Evolutionary conservation across 2,113 vertebrate genomes (phyloP).

Genomic region (Rhynchopsitta pachyrhyncha): DNA sequence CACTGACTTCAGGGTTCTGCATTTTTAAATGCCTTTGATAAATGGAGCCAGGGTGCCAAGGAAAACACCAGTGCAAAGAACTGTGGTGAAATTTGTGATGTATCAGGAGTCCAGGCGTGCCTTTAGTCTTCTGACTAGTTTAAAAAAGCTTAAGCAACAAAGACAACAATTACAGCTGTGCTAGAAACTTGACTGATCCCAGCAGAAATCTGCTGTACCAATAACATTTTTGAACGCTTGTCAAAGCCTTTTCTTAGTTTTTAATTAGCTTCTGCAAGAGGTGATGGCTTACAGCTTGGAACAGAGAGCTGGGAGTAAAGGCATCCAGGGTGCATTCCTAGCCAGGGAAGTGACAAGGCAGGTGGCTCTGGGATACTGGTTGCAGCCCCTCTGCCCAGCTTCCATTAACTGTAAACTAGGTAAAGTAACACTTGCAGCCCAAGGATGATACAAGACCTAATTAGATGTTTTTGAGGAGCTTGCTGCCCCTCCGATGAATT

Average conservation of each 20-base stretch:
- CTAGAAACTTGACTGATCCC: not conserved
- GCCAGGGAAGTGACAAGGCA: not conserved
- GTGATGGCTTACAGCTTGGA: not conserved
- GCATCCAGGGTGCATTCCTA: not conserved
- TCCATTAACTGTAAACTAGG: not conserved
- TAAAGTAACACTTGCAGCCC: not conserved
- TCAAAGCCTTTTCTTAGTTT: not conserved
- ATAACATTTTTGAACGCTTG: not conserved
- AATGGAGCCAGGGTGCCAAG: not conserved
- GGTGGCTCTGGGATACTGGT: not conserved
- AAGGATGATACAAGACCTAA: not conserved
- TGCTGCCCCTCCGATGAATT: not conserved
- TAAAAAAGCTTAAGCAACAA: not conserved
- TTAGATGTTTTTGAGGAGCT: constrained; percentile 30
- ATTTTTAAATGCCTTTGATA: not conserved
- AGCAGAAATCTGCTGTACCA: not conserved
- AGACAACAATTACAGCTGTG: not conserved
- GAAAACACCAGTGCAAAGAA: not conserved
- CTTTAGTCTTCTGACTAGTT: not conserved
- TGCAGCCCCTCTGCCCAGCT: not conserved
- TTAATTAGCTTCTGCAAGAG: constrained; percentile 7
- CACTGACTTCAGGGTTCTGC: not conserved
- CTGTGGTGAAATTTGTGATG: not conserved
- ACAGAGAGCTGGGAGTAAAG: not conserved
- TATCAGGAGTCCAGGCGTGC: not conserved